Base-by-base conservation (phyloP, 1,140 invertebrate species). In the Carcinoscorpius rotundicauda region DNA sequence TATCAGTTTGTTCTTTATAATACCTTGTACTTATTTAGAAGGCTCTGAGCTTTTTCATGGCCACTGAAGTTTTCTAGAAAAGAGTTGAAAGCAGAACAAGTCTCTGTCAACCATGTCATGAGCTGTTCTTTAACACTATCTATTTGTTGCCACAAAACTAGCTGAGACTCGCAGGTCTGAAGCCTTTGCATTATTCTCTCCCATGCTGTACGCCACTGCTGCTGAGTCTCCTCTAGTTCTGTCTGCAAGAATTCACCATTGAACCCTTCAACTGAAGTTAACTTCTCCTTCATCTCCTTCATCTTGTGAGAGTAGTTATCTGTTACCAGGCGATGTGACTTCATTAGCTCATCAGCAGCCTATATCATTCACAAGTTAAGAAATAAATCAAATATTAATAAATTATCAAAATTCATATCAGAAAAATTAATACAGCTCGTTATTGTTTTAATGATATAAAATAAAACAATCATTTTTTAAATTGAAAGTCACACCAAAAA, bases 121-220 rank as follows among this genome's bases (percentile, higher is more conserved):
- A 96, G 78, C 73, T 92, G 88, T 69, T 87, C 85, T 73, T 89
- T 91, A 0, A 85, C 83, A 67, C 90, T 87, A 64, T 92, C 86
- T 5, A 96, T 87, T 75, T 95, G 90, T 70, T 91, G 89, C 91
- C 92, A 95, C 60, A 95, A 87, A 4, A 91, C 86, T 0, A 87
- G 78, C 75, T 95, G 90, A 1, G 90, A 88, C 76, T 97, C 92
- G 57, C 89, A 84, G 59, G 85, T 84, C 76, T 93, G 86, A 8
- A 85, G 82, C 66, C 84, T 82, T 66, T 85, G 84, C 11, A 84
- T 82, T 4, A 87, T 80, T 66, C 84, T 82, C 65, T 87, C 83
- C 71, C 87, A 84, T 10, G 82, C 79, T 60, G 85, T 83, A 70
- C 90, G 85, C 84, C 89, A 94, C n/a, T 82, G 79, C 49, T 84